Evolutionary conservation across 1,140 invertebrate species (phyloP).

Genomic region (Diabrotica undecimpunctata): DNA sequence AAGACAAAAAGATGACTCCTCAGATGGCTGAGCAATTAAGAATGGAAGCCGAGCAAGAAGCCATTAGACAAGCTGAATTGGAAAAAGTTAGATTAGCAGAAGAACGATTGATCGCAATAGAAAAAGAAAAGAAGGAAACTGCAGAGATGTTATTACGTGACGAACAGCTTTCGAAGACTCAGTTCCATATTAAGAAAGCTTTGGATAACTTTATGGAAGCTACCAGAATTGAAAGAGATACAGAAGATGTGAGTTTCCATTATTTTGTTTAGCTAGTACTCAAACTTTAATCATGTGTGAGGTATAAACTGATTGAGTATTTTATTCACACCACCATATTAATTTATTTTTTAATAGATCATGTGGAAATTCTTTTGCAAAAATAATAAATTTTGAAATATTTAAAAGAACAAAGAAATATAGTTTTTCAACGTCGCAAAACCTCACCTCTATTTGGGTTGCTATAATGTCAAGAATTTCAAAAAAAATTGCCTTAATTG

Average conservation of each 20-base stretch:
- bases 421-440: too few species aligned
- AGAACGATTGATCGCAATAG: slow-evolving; percentile 28
- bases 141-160: slow-evolving; percentile 32
- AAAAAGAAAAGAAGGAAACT: slow-evolving; percentile 36
- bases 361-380: too few species aligned
- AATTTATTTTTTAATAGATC: too few species aligned
- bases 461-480: too few species aligned
- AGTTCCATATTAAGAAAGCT: slow-evolving; percentile 21
- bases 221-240: slow-evolving; percentile 19
- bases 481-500: too few species aligned
- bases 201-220: slow-evolving; percentile 13
- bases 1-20: slow-evolving; percentile 48
- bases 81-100: slow-evolving; percentile 29
- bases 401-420: too few species aligned
- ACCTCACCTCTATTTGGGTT: too few species aligned
- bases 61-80: slow-evolving; percentile 25
- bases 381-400: too few species aligned
- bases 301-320: too few species aligned
- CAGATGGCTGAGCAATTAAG: slow-evolving; percentile 48
- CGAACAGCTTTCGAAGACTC: slow-evolving; percentile 33
- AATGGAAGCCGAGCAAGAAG: slow-evolving; percentile 48
- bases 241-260: slow-evolving; percentile 21
- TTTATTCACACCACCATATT: too few species aligned
- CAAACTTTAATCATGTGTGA: too few species aligned
- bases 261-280: too few species aligned